A percentile compares a stretch with the other conserved stretches of the same genome.
phyloP scores from a whole-genome alignment of 2,113 vertebrate species.

The Hymenochirus boettgeri region DNA sequence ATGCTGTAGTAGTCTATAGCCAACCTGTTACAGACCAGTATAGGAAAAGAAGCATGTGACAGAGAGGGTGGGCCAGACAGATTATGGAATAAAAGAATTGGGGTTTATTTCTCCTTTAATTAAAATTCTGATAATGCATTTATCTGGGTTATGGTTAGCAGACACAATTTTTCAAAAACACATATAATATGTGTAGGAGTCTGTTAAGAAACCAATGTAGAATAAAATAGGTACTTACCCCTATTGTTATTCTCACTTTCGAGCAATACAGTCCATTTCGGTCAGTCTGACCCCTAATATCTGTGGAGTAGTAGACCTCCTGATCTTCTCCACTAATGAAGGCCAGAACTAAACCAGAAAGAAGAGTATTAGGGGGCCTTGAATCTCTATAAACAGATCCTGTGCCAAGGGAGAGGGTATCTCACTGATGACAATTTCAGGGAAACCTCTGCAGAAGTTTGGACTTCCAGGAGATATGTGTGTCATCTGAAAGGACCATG shows the following conservation, averaged over 20 bases:
- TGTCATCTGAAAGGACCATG: conserved; percentile 68
- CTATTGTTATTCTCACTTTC: conserved; percentile 54
- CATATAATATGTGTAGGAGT: no score
- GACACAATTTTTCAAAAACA: no score
- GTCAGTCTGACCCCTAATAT: conserved; percentile 44
- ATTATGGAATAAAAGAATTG: no score
- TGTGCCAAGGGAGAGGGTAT: conserved; percentile 40
- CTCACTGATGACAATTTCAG: conserved; percentile 61
- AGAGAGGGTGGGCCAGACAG: no score
- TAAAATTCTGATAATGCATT: no score
- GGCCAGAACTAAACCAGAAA: conserved; percentile 59
- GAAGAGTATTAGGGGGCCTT: conserved; percentile 46
- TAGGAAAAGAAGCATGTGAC: no score
- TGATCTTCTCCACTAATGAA: conserved; percentile 62
- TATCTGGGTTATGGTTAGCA: no score
- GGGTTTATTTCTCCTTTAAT: no score
- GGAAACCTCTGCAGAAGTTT: conserved; percentile 61
- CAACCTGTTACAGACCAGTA: no score
- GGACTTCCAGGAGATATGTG: conserved; percentile 63
- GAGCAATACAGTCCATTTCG: conserved; percentile 53
- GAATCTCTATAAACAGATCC: conserved; percentile 63
- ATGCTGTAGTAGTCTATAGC: no score
- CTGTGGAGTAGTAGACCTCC: conserved; percentile 55
- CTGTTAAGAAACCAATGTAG: no score
- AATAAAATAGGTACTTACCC: no score